Base-by-base conservation (phyloP, 2,113 vertebrate species). In the Caloenas nicobarica region DNA sequence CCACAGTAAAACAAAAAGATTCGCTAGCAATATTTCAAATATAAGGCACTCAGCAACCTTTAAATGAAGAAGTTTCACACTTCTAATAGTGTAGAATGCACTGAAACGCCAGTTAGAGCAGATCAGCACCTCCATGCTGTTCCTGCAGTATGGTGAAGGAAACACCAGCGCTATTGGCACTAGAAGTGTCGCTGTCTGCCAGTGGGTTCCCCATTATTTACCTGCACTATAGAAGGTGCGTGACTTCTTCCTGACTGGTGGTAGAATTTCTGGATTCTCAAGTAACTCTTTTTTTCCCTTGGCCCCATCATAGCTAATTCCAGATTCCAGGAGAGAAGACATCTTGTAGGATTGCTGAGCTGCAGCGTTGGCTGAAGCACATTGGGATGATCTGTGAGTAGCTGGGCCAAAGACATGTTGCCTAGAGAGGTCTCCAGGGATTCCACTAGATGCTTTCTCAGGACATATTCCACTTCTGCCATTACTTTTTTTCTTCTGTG, bases 151-250 rank as follows among this genome's bases (percentile, higher is more conserved):
- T 5, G 31, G 21, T 18, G 16, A 68, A 44, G 24, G 25, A 85
- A 77, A 86, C 46, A n/a, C 25, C 17, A 86, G 58, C 1, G 2
- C 17, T 4, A 33, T 1, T 4, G 7, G 56, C 61, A 69, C 16
- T 57, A 26, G 14, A 13, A 33, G 3, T 5, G 8, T 22, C 13
- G 29, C 4, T 9, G 10, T 19, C 42, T 73, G 24, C 28, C 34
- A 23, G 5, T 1, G 8, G 7, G 7, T 50, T 65, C 24, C 65
- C 44, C 5, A 3, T 15, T 38, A 81, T 91, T 97, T 97, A 99
- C 99, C 98, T 70, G 98, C 95, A 29, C 96, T 99, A 82, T 99
- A 99, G 29, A 99, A 98, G 6, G 99, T 99, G 8, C 99, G 98
- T 1, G 98, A 97, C 93, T 99, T 99, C 97, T 99, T 99, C 97